Evolutionary conservation across 2,113 vertebrate genomes (phyloP).

Genomic region (Choloepus hoffmanni): DNA sequence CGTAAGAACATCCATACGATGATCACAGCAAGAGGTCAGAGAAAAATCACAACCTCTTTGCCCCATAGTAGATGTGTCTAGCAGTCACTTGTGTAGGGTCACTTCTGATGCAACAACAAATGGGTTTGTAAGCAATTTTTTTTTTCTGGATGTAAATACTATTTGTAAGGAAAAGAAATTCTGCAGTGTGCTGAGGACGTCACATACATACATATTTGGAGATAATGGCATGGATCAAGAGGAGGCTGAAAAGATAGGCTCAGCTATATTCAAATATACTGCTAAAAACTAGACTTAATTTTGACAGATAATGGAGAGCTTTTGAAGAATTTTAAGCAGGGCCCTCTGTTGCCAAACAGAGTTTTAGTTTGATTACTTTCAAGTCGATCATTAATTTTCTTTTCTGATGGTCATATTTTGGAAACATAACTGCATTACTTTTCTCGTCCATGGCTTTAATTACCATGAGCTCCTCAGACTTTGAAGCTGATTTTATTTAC

Average conservation of each 20-base stretch:
- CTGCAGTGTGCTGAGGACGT: neutral
- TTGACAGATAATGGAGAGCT: neutral
- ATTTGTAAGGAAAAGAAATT: neutral
- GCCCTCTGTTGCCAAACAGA: neutral
- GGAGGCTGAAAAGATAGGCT: neutral
- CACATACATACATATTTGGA: neutral
- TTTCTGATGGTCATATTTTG: neutral
- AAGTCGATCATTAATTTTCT: neutral
- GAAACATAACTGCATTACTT: neutral
- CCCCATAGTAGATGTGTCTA: neutral
- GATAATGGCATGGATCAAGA: neutral
- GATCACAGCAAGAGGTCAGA: neutral
- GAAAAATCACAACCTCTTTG: neutral
- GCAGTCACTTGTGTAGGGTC: neutral
- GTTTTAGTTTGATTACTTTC: neutral
- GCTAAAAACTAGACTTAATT: neutral
- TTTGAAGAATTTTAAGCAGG: neutral
- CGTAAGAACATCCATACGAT: neutral
- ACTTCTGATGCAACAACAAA: neutral
- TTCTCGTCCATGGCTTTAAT: neutral
- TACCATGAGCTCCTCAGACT: neutral
- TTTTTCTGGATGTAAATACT: neutral
- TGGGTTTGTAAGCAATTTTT: too few species aligned
- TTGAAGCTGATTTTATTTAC: neutral
- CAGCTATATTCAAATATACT: neutral